phyloP scores from a whole-genome alignment of 1,140 invertebrate genomes.

The Marisa cornuarietis region DNA sequence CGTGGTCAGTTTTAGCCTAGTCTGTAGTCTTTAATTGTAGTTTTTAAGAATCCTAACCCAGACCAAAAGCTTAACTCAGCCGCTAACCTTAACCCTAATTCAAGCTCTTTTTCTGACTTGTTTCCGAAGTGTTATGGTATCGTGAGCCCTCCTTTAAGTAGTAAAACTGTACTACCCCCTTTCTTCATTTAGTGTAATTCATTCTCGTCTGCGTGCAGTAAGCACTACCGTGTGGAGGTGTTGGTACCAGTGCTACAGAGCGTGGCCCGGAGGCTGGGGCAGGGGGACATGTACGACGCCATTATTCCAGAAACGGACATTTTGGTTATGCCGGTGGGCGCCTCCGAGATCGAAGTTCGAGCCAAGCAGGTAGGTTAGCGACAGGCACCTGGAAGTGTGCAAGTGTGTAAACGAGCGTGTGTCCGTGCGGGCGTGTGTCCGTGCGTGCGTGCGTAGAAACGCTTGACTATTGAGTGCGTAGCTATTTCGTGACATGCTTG shows the following conservation, averaged over 20 bases:
- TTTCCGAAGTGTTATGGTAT: background rate
- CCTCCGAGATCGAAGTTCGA: conserved; percentile 62
- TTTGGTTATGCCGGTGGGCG: conserved; percentile 59
- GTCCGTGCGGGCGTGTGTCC: too few relatives aligned
- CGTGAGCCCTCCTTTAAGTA: background rate
- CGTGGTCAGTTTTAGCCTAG: too few relatives aligned
- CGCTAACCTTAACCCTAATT: too few relatives aligned
- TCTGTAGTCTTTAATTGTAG: too few relatives aligned
- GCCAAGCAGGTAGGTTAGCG: conserved; percentile 56
- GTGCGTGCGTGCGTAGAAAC: too few relatives aligned
- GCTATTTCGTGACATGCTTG: too few relatives aligned
- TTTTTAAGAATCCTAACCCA: too few relatives aligned
- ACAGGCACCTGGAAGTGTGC: too few relatives aligned
- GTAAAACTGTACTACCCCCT: background rate
- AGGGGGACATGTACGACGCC: conserved; percentile 62
- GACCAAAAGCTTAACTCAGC: too few relatives aligned
- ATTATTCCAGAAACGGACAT: conserved; percentile 58
- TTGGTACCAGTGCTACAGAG: conserved; percentile 59
- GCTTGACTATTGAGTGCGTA: too few relatives aligned
- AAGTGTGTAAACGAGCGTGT: too few relatives aligned
- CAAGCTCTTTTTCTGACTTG: too few relatives aligned
- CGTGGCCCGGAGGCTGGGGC: conserved; percentile 58
- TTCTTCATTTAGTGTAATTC: background rate
- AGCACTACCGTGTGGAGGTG: conserved; percentile 58
- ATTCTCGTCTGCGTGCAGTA: conserved; percentile 40